A percentile compares a stretch with the other conserved stretches of the same genome.
Conservation (phyloP, 2,888 invertebrate genomes). For the Platycnemis pennipes region DNA sequence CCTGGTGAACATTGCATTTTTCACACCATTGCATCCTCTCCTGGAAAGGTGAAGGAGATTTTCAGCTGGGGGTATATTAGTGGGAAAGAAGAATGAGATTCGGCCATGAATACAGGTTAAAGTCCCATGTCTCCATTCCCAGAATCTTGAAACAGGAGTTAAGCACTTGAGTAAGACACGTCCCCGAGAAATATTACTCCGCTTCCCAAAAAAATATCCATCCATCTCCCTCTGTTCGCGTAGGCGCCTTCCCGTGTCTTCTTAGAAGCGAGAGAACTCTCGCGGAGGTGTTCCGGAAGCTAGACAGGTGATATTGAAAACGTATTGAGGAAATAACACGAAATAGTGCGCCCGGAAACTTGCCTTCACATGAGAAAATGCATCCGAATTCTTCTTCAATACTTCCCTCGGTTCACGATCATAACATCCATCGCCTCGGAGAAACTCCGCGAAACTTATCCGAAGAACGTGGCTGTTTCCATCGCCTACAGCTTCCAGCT, state of each 20-base stretch:
- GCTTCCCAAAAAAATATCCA: neutral
- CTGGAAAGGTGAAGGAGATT: too few species aligned
- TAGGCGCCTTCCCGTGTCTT: neutral
- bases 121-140: neutral
- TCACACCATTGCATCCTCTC: too few species aligned
- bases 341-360: neutral
- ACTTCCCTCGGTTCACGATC: neutral
- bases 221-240: neutral
- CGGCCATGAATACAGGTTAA: neutral
- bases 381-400: neutral
- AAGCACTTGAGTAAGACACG: neutral
- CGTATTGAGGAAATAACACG: neutral
- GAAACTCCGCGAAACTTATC: neutral
- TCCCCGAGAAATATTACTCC: neutral
- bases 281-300: neutral
- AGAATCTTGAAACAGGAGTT: neutral
- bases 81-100: neutral
- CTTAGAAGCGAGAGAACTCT: neutral
- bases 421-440: neutral
- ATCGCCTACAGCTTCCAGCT: neutral
- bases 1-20: too few species aligned
- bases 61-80: too few species aligned
- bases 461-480: neutral
- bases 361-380: neutral
- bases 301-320: constrained; percentile 1